Base-by-base conservation (phyloP, 2,888 invertebrate species). In the Tromatobia lineatoria region DNA sequence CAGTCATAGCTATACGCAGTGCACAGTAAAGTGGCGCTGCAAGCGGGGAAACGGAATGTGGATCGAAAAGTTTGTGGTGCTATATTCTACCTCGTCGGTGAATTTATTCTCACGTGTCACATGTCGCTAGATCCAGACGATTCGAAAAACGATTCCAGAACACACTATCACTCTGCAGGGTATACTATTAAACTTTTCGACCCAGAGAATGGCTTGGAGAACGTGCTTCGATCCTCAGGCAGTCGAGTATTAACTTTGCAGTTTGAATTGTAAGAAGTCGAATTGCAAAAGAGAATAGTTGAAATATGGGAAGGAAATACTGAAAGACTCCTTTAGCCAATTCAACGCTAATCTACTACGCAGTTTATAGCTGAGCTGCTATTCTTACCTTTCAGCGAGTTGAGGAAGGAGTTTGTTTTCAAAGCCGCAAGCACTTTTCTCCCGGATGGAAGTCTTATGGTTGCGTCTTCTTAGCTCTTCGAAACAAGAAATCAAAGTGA, bases 71-170 rank as follows among this genome's bases (percentile, higher is more conserved):
- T 71, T 71, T 13, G 20, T 38, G 25, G 13, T 29, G 4, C 11
- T n/a, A 42, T 47, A 61, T 61, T 18, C 47, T 59, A 18, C 15
- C 59, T 73, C 13, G 38, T 45, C 23, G 34, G n/a, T n/a, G 70
- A 75, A 83, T 79, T 75, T 79, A 83, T 83, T 83, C 79, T 23
- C 57, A 20, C 54, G 29, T 64, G 71, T 75, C 66, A 59, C 70
- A 45, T n/a, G 64, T 54, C 79, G 52, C 1, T 23, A 15, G 66
- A 57, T 8, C 42, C 61, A 50, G 59, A 42, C 8, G 71, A 71
- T 80, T 80, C 66, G 75, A 57, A 70, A 73, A 83, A 83, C 82
- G 78, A 64, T 82, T 78, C 82, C 59, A 69, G 18, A 52, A 61
- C 15, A 29, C 15, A 8, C 4, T 13, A 15, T 38, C 2, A n/a